Evolutionary conservation across 2,113 vertebrate species (phyloP).

Genomic region (Cyprinodon variegatus): DNA sequence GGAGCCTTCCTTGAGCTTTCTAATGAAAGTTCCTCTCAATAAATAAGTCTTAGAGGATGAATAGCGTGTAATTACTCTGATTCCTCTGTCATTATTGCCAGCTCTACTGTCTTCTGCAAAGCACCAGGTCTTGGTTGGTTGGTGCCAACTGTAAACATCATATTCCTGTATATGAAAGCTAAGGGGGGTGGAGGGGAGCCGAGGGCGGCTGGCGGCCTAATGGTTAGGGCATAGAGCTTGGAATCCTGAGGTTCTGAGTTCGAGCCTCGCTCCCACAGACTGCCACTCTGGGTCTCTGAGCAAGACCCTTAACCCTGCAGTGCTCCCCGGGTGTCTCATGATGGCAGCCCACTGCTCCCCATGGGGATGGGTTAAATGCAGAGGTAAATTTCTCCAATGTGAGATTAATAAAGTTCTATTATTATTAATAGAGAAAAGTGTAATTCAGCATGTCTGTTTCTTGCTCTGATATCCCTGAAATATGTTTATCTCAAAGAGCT

Average conservation of each 20-base stretch:
- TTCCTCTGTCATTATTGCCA: conserved; percentile 40
- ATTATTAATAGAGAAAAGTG: background rate
- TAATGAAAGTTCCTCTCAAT: conserved; percentile 30
- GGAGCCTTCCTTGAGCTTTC: background rate
- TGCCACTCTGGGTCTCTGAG: too few species aligned
- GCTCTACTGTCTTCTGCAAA: conserved; percentile 18
- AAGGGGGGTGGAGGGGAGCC: background rate
- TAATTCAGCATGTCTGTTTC: background rate
- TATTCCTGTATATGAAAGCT: background rate
- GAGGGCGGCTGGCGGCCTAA: too few species aligned
- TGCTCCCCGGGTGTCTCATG: too few species aligned
- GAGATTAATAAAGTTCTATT: too few species aligned
- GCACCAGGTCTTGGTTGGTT: background rate
- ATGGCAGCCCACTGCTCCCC: too few species aligned
- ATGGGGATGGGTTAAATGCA: too few species aligned
- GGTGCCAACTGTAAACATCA: background rate
- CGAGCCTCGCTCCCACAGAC: too few species aligned
- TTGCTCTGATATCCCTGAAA: background rate
- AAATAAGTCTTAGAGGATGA: conserved; percentile 26
- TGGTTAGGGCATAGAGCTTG: too few species aligned
- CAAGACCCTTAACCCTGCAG: too few species aligned
- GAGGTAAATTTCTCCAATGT: too few species aligned
- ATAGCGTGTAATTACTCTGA: conserved; percentile 40
- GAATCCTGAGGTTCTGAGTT: too few species aligned
- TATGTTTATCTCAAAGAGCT: background rate